Base-by-base conservation (phyloP, 2,797 vertebrate species). In the Platyrinchus mystaceus region DNA sequence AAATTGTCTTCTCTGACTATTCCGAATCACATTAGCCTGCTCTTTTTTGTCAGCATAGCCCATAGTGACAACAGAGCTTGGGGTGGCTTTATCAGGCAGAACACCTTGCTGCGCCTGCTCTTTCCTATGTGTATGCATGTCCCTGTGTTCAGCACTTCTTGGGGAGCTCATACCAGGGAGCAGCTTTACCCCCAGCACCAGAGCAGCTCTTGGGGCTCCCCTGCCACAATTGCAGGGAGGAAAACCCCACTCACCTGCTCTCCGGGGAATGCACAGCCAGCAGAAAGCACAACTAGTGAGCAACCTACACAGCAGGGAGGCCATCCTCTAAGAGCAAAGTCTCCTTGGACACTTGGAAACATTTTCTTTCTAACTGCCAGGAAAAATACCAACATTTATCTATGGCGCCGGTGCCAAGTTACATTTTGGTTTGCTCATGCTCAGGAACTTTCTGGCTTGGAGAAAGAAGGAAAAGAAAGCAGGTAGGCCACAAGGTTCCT, bases 111-210 rank as follows among this genome's bases (percentile, higher is more conserved):
- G 46, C 0, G 0, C 53, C 66, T 64, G 39, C 23, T 55, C 28
- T 67, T 86, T 17, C 44, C 67, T 1, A 0, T 26, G 16, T 26
- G 53, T 41, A 32, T 0, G 0, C 30, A 30, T 0, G 4, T 43
- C 88, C 24, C 36, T 4, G 2, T 3, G 5, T 26, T 44, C 79
- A 76, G 50, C 52, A 43, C 6, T 30, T 43, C 52, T 17, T 14
- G 39, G 43, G 47, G 28, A 81, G 34, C 28, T 50, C 4, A 5
- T 24, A n/a, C 41, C 18, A 27, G 49, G 20, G 32, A 71, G 30
- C 59, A 59, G 36, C 39, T 89, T 76, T 41, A 67, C 9, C 14
- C 21, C 9, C 21, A 23, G 30, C 6, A 1, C 32, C 46, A 52
- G 14, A 24, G 63, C 39, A 93, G n/a, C 30, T 71, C 58, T 58